Conservation (phyloP, 1,140 invertebrate species). For the Drosophila murphyi region DNA sequence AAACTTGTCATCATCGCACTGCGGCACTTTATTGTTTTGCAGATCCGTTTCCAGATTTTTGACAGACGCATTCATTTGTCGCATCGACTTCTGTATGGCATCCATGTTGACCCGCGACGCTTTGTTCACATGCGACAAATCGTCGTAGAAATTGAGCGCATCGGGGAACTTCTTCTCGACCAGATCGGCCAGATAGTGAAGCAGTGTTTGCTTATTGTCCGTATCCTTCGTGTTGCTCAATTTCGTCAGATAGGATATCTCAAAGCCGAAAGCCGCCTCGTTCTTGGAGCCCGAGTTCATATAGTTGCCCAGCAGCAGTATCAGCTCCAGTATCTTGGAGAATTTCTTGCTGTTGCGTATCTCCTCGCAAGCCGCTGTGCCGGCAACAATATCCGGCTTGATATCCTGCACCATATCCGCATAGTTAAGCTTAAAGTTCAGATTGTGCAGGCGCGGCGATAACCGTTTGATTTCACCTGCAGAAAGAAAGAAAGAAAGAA, state of each 20-base stretch:
- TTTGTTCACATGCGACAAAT: constrained; percentile 93
- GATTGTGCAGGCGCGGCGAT: constrained; percentile 93
- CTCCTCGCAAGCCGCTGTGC: constrained; percentile 97
- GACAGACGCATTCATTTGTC: constrained; percentile 94
- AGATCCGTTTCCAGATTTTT: constrained; percentile 95
- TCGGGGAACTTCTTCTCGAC: constrained; percentile 96
- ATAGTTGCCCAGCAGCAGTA: constrained; percentile 96
- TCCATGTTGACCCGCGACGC: constrained; percentile 94
- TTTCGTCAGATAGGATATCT: constrained; percentile 98
- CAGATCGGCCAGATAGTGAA: constrained; percentile 96
- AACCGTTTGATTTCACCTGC: constrained; percentile 92
- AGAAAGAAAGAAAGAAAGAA: constrained; percentile 5
- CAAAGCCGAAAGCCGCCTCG: constrained; percentile 97
- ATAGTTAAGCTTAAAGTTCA: constrained; percentile 92
- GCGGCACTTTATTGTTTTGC: constrained; percentile 90
- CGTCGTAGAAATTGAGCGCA: constrained; percentile 92
- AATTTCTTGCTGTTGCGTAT: constrained; percentile 96
- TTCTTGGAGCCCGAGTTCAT: constrained; percentile 98
- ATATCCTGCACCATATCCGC: constrained; percentile 94
- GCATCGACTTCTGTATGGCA: constrained; percentile 92
- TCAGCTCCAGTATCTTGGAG: constrained; percentile 94
- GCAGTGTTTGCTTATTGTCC: constrained; percentile 95
- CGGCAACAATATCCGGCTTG: constrained; percentile 97
- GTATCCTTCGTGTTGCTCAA: constrained; percentile 96
- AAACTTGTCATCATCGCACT: constrained; percentile 93